Base-by-base conservation (phyloP, 2,797 vertebrate genomes). In the Fistularia commersonii region DNA sequence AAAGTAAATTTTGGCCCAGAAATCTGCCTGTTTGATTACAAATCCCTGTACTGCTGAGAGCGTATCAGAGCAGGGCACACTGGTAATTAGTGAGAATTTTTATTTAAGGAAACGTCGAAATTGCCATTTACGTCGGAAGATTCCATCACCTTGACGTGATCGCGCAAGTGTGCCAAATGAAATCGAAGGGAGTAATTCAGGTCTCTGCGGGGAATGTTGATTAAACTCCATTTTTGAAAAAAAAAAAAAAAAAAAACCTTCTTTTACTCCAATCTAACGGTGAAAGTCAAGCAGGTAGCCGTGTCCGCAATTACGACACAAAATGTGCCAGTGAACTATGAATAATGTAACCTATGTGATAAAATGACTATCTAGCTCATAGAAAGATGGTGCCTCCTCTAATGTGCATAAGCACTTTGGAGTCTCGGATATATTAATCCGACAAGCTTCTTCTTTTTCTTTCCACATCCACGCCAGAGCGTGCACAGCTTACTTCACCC, bases 111-210 rank as follows among this genome's bases (percentile, higher is more conserved):
- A 55, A 55, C 47, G 55, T 57, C 48, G 43, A 63, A 63, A 72
- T 48, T 23, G 9, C 48, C 55, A 43, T 75, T 63, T 54, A 64
- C 69, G 65, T 76, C 53, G 32, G 40, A 45, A 62, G 55, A 76
- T 77, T 79, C 70, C 63, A 72, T 80, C 71, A 70, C 64, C 15
- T 48, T 23, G 45, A 55, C 57, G 54, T 51, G 66, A 81, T 64
- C 8, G 36, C 53, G 65, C 49, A 49, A 38, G 4, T 15, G 41
- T 67, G 57, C 70, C 70, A 60, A 15, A 54, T 59, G 35, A 55
- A 62, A 64, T 68, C 54, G 65, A 59, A 45, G 57, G 55, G 58
- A 64, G 66, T 45, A 35, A 66, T 71, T 67, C 42, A 41, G 64
- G 57, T 57, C 41, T 51, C 72, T 66, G 55, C 41, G 1, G 42